Evolutionary conservation across 2,113 vertebrate species (phyloP).

Genomic region (Penelope pileata): DNA sequence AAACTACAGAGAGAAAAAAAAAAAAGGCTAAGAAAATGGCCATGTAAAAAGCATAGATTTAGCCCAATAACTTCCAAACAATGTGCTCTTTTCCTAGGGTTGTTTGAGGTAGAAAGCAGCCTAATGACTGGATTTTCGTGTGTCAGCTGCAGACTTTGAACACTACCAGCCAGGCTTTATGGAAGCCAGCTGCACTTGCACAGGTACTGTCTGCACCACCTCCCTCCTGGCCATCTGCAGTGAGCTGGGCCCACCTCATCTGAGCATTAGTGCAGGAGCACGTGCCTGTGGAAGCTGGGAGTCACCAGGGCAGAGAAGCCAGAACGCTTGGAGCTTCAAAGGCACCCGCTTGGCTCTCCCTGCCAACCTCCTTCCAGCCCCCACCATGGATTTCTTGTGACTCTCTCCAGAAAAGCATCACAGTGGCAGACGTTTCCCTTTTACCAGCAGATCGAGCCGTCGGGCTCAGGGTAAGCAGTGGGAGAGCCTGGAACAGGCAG

Average conservation of each 20-base stretch:
- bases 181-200: neutral
- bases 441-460: neutral
- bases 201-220: neutral
- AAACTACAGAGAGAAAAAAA: conserved; percentile 51
- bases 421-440: neutral
- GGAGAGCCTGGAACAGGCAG: conserved; percentile 3
- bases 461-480: neutral
- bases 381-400: neutral
- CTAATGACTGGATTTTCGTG: neutral
- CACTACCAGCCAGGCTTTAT: neutral
- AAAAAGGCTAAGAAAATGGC: conserved; percentile 22
- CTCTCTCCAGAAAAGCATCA: neutral
- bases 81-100: conserved; percentile 9
- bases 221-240: neutral
- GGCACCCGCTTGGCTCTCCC: neutral
- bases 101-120: conserved; percentile 38
- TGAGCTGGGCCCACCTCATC: neutral
- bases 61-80: neutral
- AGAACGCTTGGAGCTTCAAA: neutral
- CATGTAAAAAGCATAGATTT: neutral
- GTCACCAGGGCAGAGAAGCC: neutral
- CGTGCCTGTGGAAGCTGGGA: neutral
- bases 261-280: neutral
- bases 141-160: conserved; percentile 13
- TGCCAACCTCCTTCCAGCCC: neutral